These are phyloP conservation scores for Nesogale talazaci DNA, from an alignment of 2,113 vertebrate species.

Conservation along the genomic window DNA sequence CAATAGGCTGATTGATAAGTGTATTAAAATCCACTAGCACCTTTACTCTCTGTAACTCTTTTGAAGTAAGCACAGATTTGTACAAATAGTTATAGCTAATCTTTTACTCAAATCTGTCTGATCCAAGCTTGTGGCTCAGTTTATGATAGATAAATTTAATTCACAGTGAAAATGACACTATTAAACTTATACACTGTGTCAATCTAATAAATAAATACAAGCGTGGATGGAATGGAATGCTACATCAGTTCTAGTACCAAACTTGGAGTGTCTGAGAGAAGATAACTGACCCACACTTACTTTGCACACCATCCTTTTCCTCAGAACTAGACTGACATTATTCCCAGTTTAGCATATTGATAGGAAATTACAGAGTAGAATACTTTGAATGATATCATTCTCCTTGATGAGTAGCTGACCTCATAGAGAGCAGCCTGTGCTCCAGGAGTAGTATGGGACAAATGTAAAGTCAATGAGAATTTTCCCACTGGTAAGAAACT, in stretches of 20 bases:
- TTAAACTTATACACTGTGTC: not conserved
- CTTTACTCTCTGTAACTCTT: not conserved
- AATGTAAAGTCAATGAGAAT: not conserved
- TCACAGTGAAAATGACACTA: not conserved
- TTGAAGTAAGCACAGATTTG: not conserved
- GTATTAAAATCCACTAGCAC: not conserved
- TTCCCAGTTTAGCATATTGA: not conserved
- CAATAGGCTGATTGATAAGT: not conserved
- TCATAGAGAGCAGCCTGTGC: not conserved
- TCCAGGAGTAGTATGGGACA: not conserved
- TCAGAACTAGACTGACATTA: not conserved
- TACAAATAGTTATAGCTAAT: not conserved
- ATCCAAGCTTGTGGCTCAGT: not conserved
- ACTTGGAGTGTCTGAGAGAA: conserved; percentile 18
- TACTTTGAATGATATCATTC: not conserved
- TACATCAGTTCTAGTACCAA: not conserved
- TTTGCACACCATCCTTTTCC: not conserved
- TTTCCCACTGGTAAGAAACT: not conserved
- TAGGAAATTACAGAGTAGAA: not conserved
- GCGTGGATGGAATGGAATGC: not conserved
- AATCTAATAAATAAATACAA: not conserved
- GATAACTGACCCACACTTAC: not conserved
- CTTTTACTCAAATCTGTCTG: not conserved
- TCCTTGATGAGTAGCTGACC: not conserved
- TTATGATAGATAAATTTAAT: not conserved